phyloP scores from a whole-genome alignment of 2,797 vertebrate genomes.

The Gobio occitaniae region DNA sequence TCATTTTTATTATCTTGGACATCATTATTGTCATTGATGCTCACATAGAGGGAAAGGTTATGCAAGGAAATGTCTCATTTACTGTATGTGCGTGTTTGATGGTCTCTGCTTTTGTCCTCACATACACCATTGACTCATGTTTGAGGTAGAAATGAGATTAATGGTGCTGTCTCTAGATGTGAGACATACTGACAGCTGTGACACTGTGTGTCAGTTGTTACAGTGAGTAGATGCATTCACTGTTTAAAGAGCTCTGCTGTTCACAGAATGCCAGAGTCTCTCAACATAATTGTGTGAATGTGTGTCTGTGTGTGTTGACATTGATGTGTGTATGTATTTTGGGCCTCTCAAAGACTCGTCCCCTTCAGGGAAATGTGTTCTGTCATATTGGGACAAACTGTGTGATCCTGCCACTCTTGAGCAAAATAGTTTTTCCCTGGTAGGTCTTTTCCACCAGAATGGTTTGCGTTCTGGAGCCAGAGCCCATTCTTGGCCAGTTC shows the following conservation, averaged over 20 bases:
- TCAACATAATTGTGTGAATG: slow-evolving; percentile 33
- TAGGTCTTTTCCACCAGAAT: neutral
- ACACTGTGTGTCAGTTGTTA: slow-evolving; percentile 10
- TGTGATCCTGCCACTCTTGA: neutral
- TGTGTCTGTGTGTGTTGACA: slow-evolving; percentile 19
- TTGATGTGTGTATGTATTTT: slow-evolving; percentile 12
- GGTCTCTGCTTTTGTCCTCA: slow-evolving; percentile 9
- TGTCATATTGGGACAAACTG: slow-evolving; percentile 25
- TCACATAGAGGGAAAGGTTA: neutral
- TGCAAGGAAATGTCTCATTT: slow-evolving; percentile 5
- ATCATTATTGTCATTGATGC: neutral
- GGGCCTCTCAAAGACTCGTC: neutral
- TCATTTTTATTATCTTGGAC: neutral
- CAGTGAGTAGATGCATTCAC: slow-evolving; percentile 8
- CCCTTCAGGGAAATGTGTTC: slow-evolving; percentile 23
- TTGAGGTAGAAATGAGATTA: slow-evolving; percentile 1
- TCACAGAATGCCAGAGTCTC: slow-evolving; percentile 34
- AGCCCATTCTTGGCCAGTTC: neutral
- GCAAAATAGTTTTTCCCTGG: neutral
- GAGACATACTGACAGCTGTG: slow-evolving; percentile 24
- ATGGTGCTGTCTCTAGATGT: slow-evolving; percentile 9
- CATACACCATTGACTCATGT: neutral
- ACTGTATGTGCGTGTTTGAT: neutral
- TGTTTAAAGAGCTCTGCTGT: slow-evolving; percentile 35
- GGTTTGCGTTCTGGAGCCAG: neutral